Evolutionary conservation across 1,140 invertebrate genomes (phyloP).

Genomic region (Zaprionus nigranus): DNA sequence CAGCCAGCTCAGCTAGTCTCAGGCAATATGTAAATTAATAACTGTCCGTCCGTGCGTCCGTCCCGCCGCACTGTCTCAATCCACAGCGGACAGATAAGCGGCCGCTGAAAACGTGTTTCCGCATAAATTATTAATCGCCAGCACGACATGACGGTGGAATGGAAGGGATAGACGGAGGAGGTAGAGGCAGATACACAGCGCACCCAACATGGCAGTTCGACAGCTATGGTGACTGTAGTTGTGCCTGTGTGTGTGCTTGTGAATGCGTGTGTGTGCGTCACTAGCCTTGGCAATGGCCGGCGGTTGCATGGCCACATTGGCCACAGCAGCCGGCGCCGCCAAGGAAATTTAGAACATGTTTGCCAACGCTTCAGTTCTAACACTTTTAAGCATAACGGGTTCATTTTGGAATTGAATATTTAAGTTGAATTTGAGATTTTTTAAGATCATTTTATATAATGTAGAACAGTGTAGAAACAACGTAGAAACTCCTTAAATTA

Average conservation of each 20-base stretch:
- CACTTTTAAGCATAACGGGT: too few species aligned
- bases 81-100: conserved; percentile 54
- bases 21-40: conserved; percentile 67
- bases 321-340: not conserved
- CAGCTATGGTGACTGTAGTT: conserved; percentile 28
- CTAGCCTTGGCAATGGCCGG: conserved; percentile 29
- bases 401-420: too few species aligned
- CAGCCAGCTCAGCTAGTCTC: conserved; percentile 31
- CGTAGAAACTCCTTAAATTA: too few species aligned
- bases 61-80: conserved; percentile 9
- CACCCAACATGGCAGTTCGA: conserved; percentile 27
- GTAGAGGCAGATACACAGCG: not conserved
- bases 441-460: too few species aligned
- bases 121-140: conserved; percentile 76
- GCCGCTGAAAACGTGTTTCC: conserved; percentile 74
- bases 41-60: conserved; percentile 13
- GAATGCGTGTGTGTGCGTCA: not conserved
- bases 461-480: too few species aligned
- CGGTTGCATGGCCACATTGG: not conserved
- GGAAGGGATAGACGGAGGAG: not conserved
- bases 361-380: not conserved
- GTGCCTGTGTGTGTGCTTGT: not conserved
- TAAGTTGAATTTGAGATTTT: too few species aligned
- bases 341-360: not conserved
- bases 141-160: not conserved